Percentiles rank a stretch among this genome's conserved stretches.
Evolutionary conservation across 2,113 vertebrate species (phyloP).

Genomic region (Microcebus lehilahytsara): DNA sequence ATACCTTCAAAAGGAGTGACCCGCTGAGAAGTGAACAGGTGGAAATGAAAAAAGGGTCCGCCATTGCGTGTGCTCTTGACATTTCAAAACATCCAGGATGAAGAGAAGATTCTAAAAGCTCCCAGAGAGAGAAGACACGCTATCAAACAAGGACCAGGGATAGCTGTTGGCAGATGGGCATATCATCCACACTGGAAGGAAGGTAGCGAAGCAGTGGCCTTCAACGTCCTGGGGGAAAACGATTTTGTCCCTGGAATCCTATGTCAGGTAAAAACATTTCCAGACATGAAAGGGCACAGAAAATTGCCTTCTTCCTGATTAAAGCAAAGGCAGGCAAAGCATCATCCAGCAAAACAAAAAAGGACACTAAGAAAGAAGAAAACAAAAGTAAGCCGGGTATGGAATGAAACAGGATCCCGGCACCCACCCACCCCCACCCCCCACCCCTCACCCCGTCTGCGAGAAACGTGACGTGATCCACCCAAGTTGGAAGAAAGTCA

Average conservation of each 20-base stretch:
- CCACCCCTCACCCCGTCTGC: no score
- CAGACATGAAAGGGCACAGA: background rate
- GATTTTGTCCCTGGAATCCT: background rate
- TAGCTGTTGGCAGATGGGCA: background rate
- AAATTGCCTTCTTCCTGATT: background rate
- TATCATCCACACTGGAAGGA: background rate
- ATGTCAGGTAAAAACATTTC: constrained; percentile 14
- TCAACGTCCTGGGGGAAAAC: background rate
- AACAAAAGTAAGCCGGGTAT: background rate
- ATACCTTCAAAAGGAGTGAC: background rate
- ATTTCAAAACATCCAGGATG: background rate
- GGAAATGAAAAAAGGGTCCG: background rate
- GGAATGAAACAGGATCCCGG: background rate
- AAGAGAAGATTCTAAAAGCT: background rate
- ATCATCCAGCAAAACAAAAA: background rate
- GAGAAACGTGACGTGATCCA: background rate
- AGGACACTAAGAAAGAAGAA: background rate
- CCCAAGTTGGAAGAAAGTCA: background rate
- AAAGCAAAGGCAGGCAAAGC: no score
- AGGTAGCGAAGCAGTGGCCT: background rate
- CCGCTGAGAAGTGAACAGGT: background rate
- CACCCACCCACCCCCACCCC: no score
- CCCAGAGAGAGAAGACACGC: background rate
- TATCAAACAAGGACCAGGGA: background rate
- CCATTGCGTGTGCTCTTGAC: background rate